Percentiles rank a stretch among this genome's conserved stretches.
These are phyloP conservation scores for Desoria tigrina DNA, from an alignment of 2,888 invertebrate genomes.

Conservation along the genomic window DNA sequence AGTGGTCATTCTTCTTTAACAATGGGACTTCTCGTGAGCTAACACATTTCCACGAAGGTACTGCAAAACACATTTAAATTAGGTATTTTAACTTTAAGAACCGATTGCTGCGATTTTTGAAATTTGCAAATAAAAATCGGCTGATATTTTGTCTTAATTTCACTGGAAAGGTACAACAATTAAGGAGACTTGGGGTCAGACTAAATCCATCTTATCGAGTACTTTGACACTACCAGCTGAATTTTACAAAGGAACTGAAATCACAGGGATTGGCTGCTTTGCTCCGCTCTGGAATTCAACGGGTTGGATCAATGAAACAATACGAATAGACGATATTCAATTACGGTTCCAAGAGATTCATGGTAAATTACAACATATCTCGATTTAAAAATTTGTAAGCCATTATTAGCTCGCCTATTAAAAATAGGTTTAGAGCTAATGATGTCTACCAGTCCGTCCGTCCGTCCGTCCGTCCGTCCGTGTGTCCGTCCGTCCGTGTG, in stretches of 20 bases:
- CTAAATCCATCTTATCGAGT: not conserved
- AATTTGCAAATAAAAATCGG: not conserved
- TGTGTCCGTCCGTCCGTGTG: too few relatives aligned
- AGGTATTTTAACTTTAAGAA: too few relatives aligned
- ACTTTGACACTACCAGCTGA: not conserved
- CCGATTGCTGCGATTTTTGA: not conserved
- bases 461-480: too few relatives aligned
- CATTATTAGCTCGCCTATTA: too few relatives aligned
- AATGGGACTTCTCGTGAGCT: not conserved
- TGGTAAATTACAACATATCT: too few relatives aligned
- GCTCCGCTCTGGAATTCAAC: conserved; percentile 5
- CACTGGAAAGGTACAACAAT: not conserved
- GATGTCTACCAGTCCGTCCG: too few relatives aligned
- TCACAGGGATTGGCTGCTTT: not conserved
- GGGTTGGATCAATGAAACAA: not conserved
- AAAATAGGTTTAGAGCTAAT: too few relatives aligned
- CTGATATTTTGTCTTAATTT: not conserved
- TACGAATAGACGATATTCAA: too few relatives aligned
- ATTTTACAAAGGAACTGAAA: not conserved
- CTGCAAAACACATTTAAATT: too few relatives aligned
- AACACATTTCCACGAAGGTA: not conserved
- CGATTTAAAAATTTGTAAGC: too few relatives aligned
- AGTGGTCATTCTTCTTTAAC: not conserved
- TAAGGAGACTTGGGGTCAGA: not conserved
- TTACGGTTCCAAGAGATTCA: too few relatives aligned